These are phyloP conservation scores for Heteropelma amictum DNA, from an alignment of 2,888 invertebrate species.

Conservation along the genomic window DNA sequence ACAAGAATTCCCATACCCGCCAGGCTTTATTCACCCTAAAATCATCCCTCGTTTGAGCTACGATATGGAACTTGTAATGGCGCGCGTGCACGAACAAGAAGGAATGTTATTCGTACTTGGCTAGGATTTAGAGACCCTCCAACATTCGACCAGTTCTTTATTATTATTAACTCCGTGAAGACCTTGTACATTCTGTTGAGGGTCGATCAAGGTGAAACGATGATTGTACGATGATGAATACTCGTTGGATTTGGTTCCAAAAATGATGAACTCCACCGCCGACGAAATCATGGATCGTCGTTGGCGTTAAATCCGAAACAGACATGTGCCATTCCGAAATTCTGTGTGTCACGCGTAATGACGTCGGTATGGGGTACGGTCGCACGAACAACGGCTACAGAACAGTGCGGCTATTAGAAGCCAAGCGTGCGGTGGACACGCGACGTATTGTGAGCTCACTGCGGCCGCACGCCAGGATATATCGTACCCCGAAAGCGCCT, in stretches of 20 bases:
- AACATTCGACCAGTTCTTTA: too few relatives aligned
- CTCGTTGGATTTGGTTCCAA: too few relatives aligned
- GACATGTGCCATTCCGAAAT: too few relatives aligned
- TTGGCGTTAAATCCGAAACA: too few relatives aligned
- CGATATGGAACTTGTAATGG: conserved; percentile 8
- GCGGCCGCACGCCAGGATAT: background rate
- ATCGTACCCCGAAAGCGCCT: conserved; percentile 29
- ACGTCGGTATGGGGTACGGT: background rate
- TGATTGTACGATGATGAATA: too few relatives aligned
- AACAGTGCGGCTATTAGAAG: background rate
- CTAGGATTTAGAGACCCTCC: too few relatives aligned
- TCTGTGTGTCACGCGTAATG: background rate
- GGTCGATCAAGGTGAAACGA: too few relatives aligned
- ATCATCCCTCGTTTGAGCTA: conserved; percentile 3
- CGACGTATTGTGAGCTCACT: conserved; percentile 1
- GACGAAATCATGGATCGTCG: too few relatives aligned
- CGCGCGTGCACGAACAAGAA: conserved; percentile 1
- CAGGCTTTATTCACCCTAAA: background rate
- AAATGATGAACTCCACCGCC: too few relatives aligned
- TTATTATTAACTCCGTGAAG: too few relatives aligned
- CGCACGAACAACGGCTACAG: background rate
- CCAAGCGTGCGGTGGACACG: conserved; percentile 7
- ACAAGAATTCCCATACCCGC: conserved; percentile 44
- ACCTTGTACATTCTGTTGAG: too few relatives aligned
- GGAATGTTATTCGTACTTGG: background rate